A percentile compares a stretch with the other conserved stretches of the same genome.
Evolutionary conservation across 2,888 invertebrate genomes (phyloP).

Genomic region (Arctia plantaginis): DNA sequence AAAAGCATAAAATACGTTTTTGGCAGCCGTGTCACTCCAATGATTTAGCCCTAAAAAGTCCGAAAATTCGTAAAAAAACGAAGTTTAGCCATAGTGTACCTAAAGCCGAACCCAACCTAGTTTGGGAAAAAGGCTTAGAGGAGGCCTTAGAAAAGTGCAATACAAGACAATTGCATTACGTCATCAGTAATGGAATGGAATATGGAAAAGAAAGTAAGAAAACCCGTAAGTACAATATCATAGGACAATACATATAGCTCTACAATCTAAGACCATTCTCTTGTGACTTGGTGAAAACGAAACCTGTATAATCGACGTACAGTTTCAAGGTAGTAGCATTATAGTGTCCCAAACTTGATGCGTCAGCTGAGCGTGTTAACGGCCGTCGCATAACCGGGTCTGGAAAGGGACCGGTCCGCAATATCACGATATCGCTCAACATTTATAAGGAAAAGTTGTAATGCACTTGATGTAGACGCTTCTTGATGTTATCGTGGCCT

Average conservation of each 20-base stretch:
- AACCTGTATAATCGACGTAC: not conserved
- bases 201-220: not conserved
- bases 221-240: not conserved
- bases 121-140: no score
- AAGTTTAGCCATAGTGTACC: no score
- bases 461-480: slow-evolving; percentile 12
- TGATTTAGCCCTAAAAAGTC: no score
- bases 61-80: no score
- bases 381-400: slow-evolving; percentile 13
- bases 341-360: slow-evolving; percentile 2
- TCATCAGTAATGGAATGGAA: not conserved
- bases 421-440: slow-evolving; percentile 21
- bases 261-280: not conserved
- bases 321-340: not conserved
- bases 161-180: not conserved
- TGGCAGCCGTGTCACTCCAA: no score
- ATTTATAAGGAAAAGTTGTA: slow-evolving; percentile 35
- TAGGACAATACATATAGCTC: not conserved
- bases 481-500: slow-evolving; percentile 12
- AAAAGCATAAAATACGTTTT: no score
- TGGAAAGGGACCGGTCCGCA: slow-evolving; percentile 18
- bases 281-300: not conserved
- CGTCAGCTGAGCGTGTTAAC: slow-evolving; percentile 5
- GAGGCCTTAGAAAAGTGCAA: not conserved
- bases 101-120: no score